Conservation (phyloP, 1,140 invertebrate species). For the Diuraphis noxia region DNA sequence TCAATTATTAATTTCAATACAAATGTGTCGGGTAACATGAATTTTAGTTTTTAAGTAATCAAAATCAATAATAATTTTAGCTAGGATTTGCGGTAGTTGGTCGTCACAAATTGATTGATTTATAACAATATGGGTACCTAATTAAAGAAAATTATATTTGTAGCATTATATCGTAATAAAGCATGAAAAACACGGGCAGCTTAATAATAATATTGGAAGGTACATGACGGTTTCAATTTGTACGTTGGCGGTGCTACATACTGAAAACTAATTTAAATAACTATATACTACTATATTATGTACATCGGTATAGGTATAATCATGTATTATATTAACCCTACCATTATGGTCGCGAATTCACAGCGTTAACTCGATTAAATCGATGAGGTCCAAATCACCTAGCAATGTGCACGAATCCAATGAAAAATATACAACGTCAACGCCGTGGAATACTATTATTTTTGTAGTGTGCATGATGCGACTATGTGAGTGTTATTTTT, state of each 20-base stretch:
- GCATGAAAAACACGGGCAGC: background rate
- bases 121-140: too few species aligned
- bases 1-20: conserved; percentile 7
- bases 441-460: background rate
- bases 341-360: background rate
- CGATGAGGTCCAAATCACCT: background rate
- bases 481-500: background rate
- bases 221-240: background rate
- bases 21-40: background rate
- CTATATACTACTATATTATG: background rate
- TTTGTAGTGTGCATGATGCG: background rate
- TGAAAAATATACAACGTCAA: background rate
- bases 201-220: background rate
- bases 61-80: background rate
- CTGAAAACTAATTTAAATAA: background rate
- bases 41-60: background rate
- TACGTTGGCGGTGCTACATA: background rate
- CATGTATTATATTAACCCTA: background rate
- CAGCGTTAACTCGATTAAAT: background rate
- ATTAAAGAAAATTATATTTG: too few species aligned
- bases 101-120: background rate
- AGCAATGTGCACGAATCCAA: background rate
- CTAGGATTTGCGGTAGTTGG: background rate
- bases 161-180: background rate
- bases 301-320: background rate